Evolutionary conservation across 2,888 invertebrate species (phyloP).

Genomic region (Oxycera nigricornis): DNA sequence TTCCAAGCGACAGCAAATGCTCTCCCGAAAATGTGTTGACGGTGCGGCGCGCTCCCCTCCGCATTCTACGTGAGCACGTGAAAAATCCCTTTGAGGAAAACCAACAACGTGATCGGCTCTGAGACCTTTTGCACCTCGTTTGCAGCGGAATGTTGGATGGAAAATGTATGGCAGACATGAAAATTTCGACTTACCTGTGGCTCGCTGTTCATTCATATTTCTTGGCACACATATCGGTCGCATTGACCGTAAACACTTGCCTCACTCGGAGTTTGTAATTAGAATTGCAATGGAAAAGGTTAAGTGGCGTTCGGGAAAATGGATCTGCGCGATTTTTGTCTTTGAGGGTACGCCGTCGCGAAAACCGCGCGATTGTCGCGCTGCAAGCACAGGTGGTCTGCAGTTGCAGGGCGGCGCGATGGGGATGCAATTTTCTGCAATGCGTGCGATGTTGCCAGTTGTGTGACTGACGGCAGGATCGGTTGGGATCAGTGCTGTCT

Average conservation of each 20-base stretch:
- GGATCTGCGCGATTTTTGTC: no score
- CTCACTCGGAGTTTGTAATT: background rate
- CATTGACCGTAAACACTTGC: background rate
- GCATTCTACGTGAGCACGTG: background rate
- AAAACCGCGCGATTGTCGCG: no score
- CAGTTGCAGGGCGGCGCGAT: background rate
- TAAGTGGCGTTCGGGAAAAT: no score
- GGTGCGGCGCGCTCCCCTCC: background rate
- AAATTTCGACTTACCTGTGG: no score
- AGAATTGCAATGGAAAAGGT: no score
- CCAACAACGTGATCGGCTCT: background rate
- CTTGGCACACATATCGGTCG: no score
- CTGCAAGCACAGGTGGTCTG: background rate
- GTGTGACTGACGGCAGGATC: background rate
- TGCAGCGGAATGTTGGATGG: constrained; percentile 1
- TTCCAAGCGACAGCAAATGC: no score
- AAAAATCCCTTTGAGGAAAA: background rate
- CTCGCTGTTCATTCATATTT: no score
- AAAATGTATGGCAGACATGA: no score
- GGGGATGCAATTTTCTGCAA: constrained; percentile 9
- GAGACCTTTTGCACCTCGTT: background rate
- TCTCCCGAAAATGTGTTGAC: no score
- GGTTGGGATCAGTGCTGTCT: background rate
- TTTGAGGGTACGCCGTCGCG: no score
- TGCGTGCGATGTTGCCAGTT: background rate